phyloP scores from a whole-genome alignment of 2,113 vertebrate species.

The Garra rufa region DNA sequence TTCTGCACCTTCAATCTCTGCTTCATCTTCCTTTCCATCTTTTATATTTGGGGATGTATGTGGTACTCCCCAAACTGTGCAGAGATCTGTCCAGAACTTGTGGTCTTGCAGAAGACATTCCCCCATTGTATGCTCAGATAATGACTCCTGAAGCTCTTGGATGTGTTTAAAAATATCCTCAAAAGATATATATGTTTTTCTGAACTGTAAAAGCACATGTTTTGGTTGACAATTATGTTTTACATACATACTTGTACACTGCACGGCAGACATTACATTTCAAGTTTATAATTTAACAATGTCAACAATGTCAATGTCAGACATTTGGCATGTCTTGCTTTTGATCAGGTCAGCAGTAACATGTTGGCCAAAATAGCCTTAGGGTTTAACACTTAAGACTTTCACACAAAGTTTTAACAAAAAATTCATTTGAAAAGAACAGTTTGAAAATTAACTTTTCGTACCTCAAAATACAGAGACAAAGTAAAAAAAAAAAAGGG shows the following conservation, averaged over 20 bases:
- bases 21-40: not conserved
- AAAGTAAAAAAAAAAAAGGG: too few relatives aligned
- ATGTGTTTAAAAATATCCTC: not conserved
- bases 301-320: too few relatives aligned
- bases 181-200: not conserved
- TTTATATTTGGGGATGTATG: not conserved
- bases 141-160: not conserved
- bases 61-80: not conserved
- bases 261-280: not conserved
- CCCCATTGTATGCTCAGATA: not conserved
- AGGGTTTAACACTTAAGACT: too few relatives aligned
- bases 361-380: too few relatives aligned
- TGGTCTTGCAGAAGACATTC: conserved; percentile 12
- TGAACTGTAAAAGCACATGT: too few relatives aligned
- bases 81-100: not conserved
- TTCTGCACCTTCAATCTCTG: not conserved
- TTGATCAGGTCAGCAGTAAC: too few relatives aligned
- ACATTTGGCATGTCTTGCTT: too few relatives aligned
- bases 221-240: not conserved
- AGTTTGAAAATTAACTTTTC: too few relatives aligned
- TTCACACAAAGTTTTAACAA: too few relatives aligned
- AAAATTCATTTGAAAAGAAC: too few relatives aligned
- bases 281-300: not conserved
- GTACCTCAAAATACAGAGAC: too few relatives aligned
- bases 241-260: not conserved